Evolutionary conservation across 2,797 vertebrate species (phyloP), one percentile per base, ranked within the genome.

Genomic region (Arnoldichthys spilopterus): DNA sequence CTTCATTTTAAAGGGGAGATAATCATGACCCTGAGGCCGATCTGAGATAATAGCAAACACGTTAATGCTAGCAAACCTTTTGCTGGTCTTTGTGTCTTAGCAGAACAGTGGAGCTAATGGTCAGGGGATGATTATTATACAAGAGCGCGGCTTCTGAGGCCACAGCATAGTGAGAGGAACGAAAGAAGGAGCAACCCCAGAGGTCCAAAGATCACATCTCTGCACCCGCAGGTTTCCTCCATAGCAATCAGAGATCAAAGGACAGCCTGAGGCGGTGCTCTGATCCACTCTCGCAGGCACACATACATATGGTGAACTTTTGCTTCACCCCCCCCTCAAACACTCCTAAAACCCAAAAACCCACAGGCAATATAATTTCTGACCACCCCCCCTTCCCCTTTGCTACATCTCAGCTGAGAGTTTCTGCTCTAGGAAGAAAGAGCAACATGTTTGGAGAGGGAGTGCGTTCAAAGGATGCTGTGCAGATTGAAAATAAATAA

Each of bases 221-320:
- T 1, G 15, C 22, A 68, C 3, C 64, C 26, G 24, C 43, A 68
- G 66, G 24, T 28, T 68, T 20, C 43, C 15, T 49, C 43, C 8
- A 4, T 24, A 43, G 70, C 64, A 63, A 74, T 28, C 66, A 32
- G 40, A 71, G 63, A 70, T 80, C 70, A 77, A 80, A 80, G 66
- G 49, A 22, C 0, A 13, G 16, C 30, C 32, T 56, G 74, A 74
- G 78, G 71, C 58, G 18, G 54, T 34, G 56, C 37, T 30, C 56
- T 70, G 32, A 74, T 49, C 15, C 18, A 16, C 15, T 45, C 61
- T 43, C 40, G 13, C 56, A 28, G 26, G 56, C 24, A 16, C 4
- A 34, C 59, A 9, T 18, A 34, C 40, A 69, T 63, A 56, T n/a
- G 8, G 47, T 74, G 63, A 70, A 67, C 62, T 67, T 40, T 28